These are phyloP conservation scores for Galagoides demidoff DNA, from an alignment of 2,797 vertebrate species.

Conservation along the genomic window DNA sequence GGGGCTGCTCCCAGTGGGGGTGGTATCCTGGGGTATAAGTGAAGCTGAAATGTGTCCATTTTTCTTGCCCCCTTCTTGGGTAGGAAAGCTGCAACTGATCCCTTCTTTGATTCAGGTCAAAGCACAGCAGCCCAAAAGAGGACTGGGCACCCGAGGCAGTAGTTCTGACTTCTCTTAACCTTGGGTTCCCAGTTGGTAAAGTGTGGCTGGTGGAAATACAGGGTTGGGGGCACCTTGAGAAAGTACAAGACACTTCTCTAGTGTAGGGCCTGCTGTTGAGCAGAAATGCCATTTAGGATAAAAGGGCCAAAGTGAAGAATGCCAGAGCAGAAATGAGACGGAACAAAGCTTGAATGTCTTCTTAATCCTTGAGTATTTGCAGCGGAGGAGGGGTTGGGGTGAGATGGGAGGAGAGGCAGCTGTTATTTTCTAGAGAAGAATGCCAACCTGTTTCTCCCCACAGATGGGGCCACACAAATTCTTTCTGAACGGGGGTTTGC, in stretches of 20 bases:
- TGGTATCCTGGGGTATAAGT: not conserved
- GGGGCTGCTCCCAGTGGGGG: not conserved
- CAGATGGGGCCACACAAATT: conserved; percentile 70
- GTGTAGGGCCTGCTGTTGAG: conserved; percentile 6
- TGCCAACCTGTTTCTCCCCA: conserved; percentile 79
- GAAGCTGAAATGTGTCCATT: conserved; percentile 1
- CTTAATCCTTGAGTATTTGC: conserved; percentile 82
- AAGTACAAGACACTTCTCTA: conserved; percentile 13
- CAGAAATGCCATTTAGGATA: conserved; percentile 66
- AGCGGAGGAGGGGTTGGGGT: conserved; percentile 69
- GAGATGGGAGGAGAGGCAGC: conserved; percentile 79
- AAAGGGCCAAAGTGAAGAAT: conserved; percentile 72
- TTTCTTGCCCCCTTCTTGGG: not conserved
- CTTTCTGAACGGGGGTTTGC: conserved; percentile 49
- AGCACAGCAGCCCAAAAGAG: not conserved
- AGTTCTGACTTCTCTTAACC: conserved; percentile 10
- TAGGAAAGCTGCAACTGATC: not conserved
- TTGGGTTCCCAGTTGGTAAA: not conserved
- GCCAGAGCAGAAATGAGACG: conserved; percentile 77
- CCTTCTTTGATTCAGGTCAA: not conserved
- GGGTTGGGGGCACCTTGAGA: conserved; percentile 44
- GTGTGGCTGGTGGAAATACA: not conserved
- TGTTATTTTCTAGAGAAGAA: conserved; percentile 77
- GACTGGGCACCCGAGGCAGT: not conserved
- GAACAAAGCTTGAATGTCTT: conserved; percentile 82